Evolutionary conservation across 2,888 invertebrate species (phyloP), one percentile per base, ranked within the genome.

Genomic region (Malthinus flaveolus): DNA sequence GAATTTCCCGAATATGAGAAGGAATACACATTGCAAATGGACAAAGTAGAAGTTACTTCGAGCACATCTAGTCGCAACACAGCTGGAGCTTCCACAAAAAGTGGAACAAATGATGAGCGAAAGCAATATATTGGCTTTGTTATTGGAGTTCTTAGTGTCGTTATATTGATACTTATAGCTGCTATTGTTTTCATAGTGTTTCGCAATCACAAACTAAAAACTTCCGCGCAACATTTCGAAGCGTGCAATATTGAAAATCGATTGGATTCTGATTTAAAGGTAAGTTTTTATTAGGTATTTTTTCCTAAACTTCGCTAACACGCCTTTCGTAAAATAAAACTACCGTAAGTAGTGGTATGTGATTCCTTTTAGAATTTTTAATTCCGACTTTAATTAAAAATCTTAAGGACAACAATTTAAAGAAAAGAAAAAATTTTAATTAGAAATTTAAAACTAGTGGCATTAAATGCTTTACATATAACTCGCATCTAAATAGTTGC

Each of bases 141-240:
- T 71, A 88, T 89, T 70, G 88, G 88, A 48, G 83, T 87, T 55
- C 81, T 90, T 68, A 86, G 87, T 39, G 87, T 88, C 49, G 86
- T 90, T 69, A 88, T 90, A 70, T 79, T 90, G 63, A 80, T 90
- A 71, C 82, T 89, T 57, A 83, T 87, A 63, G 85, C 84, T 44
- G 85, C 88, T 61, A 88, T 90, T 74, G 80, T 85, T 66, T 84
- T 89, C 77, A 87, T 90, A 78, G 84, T 87, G 69, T 83, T 85
- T 64, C 79, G 87, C 64, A 87, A 86, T 74, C 84, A 86, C 68
- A 81, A 83, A 62, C 73, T 81, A 42, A 83, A 82, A 67, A 75
- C 79, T 49, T 74, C 78, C 12, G 71, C 77, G 23, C 71, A 66
- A 61, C 66, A 68, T 49, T 64, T 67, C 7, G 62, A 63, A 10